Conservation (phyloP, 1,140 invertebrate genomes). For the Hypsibius dujardini region DNA sequence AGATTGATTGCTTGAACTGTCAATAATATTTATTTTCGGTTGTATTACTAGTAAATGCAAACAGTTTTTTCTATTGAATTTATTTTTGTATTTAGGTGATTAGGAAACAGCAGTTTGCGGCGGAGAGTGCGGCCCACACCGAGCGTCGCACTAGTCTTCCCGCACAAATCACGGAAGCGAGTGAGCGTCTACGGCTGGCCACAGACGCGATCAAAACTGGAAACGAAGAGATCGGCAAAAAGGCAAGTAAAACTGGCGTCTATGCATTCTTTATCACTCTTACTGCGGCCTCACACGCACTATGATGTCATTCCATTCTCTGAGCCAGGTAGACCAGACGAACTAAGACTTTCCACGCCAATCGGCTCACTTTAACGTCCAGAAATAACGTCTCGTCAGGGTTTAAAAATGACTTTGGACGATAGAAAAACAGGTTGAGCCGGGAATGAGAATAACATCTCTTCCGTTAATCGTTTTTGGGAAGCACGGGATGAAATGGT, state of each 20-base stretch:
- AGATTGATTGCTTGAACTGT: no score
- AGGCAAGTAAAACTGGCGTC: background rate
- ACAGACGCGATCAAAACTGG: background rate
- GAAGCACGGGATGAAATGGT: no score
- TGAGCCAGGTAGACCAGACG: background rate
- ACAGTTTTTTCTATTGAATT: no score
- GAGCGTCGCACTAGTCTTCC: constrained; percentile 28
- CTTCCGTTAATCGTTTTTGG: no score
- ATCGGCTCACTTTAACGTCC: background rate
- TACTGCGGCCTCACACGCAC: background rate
- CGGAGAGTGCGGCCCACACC: constrained; percentile 27
- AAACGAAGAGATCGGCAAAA: background rate
- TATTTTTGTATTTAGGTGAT: background rate
- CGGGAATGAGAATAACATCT: no score
- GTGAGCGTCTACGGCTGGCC: constrained; percentile 25
- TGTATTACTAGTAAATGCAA: no score
- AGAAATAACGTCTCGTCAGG: background rate
- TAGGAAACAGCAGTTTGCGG: constrained; percentile 22
- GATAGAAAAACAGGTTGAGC: no score
- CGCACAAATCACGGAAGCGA: constrained; percentile 26
- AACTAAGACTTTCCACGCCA: background rate
- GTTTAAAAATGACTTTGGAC: no score
- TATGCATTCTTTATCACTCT: background rate
- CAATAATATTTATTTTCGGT: no score
- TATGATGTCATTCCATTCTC: background rate